Evolutionary conservation across 1,140 invertebrate genomes (phyloP).

Genomic region (Rhyzopertha dominica): DNA sequence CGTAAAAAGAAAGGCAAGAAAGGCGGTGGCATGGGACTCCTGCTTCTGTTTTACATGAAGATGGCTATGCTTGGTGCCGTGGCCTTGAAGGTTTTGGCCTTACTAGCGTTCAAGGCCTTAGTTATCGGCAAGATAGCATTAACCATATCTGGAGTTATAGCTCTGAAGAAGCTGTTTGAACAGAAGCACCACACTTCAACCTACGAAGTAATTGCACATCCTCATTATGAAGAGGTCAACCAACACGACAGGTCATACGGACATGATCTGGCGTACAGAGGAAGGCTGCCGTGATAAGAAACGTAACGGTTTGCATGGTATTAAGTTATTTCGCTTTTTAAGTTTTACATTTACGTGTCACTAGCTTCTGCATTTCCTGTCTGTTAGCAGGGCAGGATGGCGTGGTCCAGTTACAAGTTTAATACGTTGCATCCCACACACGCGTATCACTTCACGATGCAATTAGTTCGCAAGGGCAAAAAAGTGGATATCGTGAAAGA

Average conservation of each 20-base stretch:
- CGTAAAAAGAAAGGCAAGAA: no score
- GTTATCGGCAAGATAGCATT: constrained; percentile 75
- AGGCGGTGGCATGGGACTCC: constrained; percentile 68
- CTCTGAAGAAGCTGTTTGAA: constrained; percentile 71
- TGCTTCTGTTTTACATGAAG: constrained; percentile 72
- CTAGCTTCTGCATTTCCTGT: no score
- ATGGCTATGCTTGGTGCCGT: constrained; percentile 71
- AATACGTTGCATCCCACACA: no score
- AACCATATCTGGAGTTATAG: constrained; percentile 68
- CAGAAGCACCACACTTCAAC: constrained; percentile 60
- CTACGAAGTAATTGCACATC: constrained; percentile 66
- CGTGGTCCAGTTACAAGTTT: no score
- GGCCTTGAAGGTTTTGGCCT: constrained; percentile 67
- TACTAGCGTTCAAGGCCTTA: constrained; percentile 78
- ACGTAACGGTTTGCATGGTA: no score
- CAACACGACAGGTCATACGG: constrained; percentile 39
- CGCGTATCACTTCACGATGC: no score
- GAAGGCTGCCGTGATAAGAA: no score
- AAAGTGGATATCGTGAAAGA: no score
- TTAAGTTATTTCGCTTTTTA: no score
- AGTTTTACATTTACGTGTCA: no score
- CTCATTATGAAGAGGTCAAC: constrained; percentile 58
- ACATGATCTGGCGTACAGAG: constrained; percentile 57
- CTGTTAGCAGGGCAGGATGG: no score
- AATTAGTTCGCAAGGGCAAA: no score